A percentile compares a stretch with the other conserved stretches of the same genome.
These are phyloP conservation scores for Muscicapa comitata DNA, from an alignment of 2,797 vertebrate genomes.

Conservation along the genomic window DNA sequence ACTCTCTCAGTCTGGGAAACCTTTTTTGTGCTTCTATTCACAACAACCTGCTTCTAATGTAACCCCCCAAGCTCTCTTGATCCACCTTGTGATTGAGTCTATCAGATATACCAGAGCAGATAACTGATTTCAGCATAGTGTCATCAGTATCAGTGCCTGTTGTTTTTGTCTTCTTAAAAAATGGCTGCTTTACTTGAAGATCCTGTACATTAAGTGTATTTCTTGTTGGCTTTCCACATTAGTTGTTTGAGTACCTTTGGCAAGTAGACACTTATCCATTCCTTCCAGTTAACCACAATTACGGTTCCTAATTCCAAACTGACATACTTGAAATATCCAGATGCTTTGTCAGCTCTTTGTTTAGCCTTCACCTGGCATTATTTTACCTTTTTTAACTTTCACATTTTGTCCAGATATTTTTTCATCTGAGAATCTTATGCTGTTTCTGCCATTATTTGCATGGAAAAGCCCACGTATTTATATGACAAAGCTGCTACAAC, in stretches of 20 bases:
- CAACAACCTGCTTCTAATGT: background rate
- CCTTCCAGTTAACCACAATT: background rate
- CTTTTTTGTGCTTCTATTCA: background rate
- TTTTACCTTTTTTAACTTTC: background rate
- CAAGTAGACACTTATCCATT: background rate
- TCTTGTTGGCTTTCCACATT: background rate
- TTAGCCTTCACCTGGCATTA: background rate
- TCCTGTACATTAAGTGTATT: background rate
- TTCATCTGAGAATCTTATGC: background rate
- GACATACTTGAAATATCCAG: background rate
- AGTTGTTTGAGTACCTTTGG: background rate
- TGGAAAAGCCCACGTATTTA: background rate
- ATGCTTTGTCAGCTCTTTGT: background rate
- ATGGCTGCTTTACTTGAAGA: background rate
- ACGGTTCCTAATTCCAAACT: background rate
- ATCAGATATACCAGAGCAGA: background rate
- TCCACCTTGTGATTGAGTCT: background rate
- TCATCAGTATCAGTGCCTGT: background rate
- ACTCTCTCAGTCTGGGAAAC: background rate
- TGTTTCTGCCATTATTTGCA: background rate
- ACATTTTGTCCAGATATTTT: background rate
- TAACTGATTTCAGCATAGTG: background rate
- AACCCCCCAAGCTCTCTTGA: background rate
- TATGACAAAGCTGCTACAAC: background rate
- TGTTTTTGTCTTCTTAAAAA: background rate